phyloP scores from a whole-genome alignment of 2,888 invertebrate genomes.

The Gnatocerus cornutus region DNA sequence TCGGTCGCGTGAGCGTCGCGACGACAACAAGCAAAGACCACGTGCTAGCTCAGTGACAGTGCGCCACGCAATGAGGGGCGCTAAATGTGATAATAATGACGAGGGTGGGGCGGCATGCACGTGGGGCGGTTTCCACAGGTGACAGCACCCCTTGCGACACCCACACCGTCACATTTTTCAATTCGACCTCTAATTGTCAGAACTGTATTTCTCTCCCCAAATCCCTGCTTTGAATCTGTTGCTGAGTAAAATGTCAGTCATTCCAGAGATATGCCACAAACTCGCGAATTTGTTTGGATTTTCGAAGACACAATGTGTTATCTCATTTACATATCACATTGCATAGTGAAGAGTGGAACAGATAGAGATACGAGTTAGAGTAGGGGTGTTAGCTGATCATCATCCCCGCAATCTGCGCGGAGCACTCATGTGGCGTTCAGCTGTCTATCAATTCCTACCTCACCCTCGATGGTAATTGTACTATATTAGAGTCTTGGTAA shows the following conservation, averaged over 20 bases:
- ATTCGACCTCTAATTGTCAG: conserved; percentile 17
- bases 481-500: conserved; percentile 18
- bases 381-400: conserved; percentile 58
- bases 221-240: too few relatives aligned
- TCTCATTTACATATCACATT: conserved; percentile 49
- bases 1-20: conserved; percentile 51
- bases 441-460: conserved; percentile 59
- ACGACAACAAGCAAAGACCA: conserved; percentile 60
- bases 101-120: conserved; percentile 63
- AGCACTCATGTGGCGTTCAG: conserved; percentile 52
- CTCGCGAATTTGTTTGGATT: conserved; percentile 29
- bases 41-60: conserved; percentile 67
- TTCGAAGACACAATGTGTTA: conserved; percentile 45
- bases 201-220: background rate
- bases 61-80: conserved; percentile 66
- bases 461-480: conserved; percentile 20
- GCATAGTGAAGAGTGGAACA: conserved; percentile 47
- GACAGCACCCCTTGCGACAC: conserved; percentile 56
- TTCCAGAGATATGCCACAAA: background rate
- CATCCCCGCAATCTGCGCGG: conserved; percentile 61
- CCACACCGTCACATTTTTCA: conserved; percentile 27
- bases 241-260: background rate
- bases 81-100: conserved; percentile 70
- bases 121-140: conserved; percentile 67
- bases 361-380: conserved; percentile 49